phyloP scores from a whole-genome alignment of 2,797 vertebrate species.

The Psittacula derbiana region DNA sequence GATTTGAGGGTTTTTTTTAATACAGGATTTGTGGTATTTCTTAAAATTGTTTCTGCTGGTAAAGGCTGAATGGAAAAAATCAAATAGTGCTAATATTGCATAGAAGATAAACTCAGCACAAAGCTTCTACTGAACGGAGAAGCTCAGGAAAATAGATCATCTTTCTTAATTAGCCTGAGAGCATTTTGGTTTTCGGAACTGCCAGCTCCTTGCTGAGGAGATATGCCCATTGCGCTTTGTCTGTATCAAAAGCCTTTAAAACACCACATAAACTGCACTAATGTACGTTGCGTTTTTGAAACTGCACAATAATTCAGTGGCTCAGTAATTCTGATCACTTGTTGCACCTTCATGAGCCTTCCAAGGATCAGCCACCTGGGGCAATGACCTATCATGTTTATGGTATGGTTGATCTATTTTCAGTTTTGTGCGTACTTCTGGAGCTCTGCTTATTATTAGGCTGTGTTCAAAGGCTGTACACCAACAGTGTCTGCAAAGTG shows the following conservation, averaged over 20 bases:
- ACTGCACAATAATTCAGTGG: not conserved
- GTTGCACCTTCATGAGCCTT: not conserved
- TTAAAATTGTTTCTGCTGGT: not conserved
- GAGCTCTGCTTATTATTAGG: not conserved
- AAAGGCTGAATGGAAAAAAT: not conserved
- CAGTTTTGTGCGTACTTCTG: not conserved
- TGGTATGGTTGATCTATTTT: not conserved
- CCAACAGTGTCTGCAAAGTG: not conserved
- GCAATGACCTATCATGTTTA: not conserved
- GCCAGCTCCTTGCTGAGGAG: not conserved
- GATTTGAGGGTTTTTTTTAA: not conserved
- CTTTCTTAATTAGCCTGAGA: not conserved
- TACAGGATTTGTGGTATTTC: not conserved
- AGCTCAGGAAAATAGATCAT: not conserved
- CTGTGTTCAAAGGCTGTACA: not conserved
- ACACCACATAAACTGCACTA: not conserved
- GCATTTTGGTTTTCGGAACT: not conserved
- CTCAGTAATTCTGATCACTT: not conserved
- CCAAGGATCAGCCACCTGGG: not conserved
- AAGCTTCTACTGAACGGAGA: not conserved
- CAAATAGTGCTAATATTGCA: not conserved
- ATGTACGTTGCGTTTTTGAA: not conserved
- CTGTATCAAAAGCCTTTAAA: not conserved
- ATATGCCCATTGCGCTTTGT: not conserved
- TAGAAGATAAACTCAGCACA: not conserved